Conservation (phyloP, 2,888 invertebrate genomes). For the Polymixis lichenea region DNA sequence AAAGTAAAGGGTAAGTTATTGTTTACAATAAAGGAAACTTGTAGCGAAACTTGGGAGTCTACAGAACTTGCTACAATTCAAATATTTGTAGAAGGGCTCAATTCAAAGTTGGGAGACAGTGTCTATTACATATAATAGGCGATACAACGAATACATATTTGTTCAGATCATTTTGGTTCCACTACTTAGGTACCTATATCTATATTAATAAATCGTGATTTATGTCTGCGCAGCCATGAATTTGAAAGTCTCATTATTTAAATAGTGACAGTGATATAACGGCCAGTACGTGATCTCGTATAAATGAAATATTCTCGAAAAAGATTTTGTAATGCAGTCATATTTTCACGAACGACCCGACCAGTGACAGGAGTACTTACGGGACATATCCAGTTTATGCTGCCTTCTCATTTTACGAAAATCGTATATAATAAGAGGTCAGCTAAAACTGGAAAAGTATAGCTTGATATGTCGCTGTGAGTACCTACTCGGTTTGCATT, state of each 20-base stretch:
- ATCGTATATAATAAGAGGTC: no score
- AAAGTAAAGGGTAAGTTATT: constrained; percentile 60
- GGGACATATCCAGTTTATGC: no score
- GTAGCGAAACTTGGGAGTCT: constrained; percentile 37
- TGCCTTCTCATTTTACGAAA: no score
- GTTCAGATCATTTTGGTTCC: constrained; percentile 10
- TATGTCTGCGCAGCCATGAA: constrained; percentile 26
- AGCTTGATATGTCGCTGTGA: no score
- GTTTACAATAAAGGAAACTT: constrained; percentile 52
- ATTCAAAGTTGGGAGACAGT: constrained; percentile 52
- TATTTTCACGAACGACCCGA: constrained; percentile 2
- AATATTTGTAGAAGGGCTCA: constrained; percentile 53
- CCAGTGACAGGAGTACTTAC: background rate
- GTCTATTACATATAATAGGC: constrained; percentile 23
- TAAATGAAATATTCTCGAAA: constrained; percentile 40
- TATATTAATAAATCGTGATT: constrained; percentile 36
- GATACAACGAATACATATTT: constrained; percentile 21
- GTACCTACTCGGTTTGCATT: constrained; percentile 1
- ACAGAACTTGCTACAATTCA: constrained; percentile 53
- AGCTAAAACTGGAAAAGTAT: no score
- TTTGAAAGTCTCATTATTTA: constrained; percentile 44
- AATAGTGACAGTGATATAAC: constrained; percentile 38
- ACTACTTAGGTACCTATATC: background rate
- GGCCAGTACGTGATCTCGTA: constrained; percentile 44
- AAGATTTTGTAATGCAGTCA: constrained; percentile 32